Evolutionary conservation across 1,140 invertebrate genomes (phyloP), one percentile per base, ranked within the genome.

Genomic region (Drosophila sturtevanti): DNA sequence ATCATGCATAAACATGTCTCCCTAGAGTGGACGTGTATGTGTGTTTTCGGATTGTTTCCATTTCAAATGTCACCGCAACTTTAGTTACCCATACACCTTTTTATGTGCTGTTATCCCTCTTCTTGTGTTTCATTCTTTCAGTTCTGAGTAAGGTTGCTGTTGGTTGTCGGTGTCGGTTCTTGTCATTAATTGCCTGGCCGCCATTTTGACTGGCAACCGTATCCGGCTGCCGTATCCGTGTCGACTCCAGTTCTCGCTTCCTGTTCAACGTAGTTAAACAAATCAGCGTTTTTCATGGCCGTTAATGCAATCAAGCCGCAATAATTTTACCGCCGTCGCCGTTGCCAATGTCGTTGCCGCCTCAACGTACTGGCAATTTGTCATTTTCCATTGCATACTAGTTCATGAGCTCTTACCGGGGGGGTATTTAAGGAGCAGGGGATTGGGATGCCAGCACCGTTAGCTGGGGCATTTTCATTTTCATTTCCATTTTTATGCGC

Each of bases 401-500:
- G 37, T 67, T 12, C 37, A 9, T 10, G 21, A 37, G 14, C 0
- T 21, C 16, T 7, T 48, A 55, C n/a, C 12, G n/a, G 0, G 37
- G 10, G 1, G 55, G 16, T n/a, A 63, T 16, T 41, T 16, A 1
- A 4, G 7, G 41, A 12, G 24, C 12, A 44, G 37, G 65, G 38
- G 12, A 37, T 31, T 12, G 48, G 60, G 24, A 51, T 51, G 58
- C 59, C 44, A 68, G 63, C 61, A 80, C 62, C 70, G 0, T 54
- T 35, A 22, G 58, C 71, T 82, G 72, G 87, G 82, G 82, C 84
- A 86, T 89, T 89, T 77, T 89, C 82, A 86, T 87, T 87, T 77
- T 87, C 79, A 86, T 86, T 86, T 86, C 84, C 82, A 86, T 86
- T 86, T 86, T 89, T 86, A 86, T 86, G 82, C 82, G 84, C 84